Base-by-base conservation (phyloP, 35 echinoderm and acorn worm species). In the Apostichopus californicus region DNA sequence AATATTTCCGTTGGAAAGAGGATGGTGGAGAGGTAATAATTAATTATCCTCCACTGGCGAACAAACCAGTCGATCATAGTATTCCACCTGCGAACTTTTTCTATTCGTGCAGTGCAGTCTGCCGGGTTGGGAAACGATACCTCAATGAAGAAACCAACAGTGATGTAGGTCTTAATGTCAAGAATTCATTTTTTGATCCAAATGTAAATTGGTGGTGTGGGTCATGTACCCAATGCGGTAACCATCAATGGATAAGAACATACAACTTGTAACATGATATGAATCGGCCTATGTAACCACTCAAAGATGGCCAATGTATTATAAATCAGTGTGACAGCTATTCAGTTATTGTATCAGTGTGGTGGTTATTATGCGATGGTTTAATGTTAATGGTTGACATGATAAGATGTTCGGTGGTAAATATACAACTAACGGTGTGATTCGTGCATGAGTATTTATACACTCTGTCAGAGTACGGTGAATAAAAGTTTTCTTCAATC, bases 1-100 rank as follows among this genome's bases (percentile, higher is more conserved):
- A 75, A 28, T 91, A 91, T 77, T 91, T 94, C 18, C n/a, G 18
- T 13, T 94, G 79, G 79, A 94, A 73, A 58, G 22, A 22, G n/a
- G 17, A 90, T 24, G 91, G 91, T 28, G 57, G 57, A 21, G 63
- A 71, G 6, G 86, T 73, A 26, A 4, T 61, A 15, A 8, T 88
- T 25, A 71, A 88, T 28, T 88, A 71, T 73, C 86, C 86, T 5
- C 56, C 13, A 2, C 4, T 71, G 5, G 20, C 72, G 9, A 4
- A 21, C 1, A 28, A 72, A 15, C 11, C 7, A 25, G 86, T 71
- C 2, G 71, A 10, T 8, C 25, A 13, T 21, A 5, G 20, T 18
- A 8, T 65, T 53, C 86, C 86, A 26, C 68, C 86, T 5, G 61
- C 14, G 11, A 88, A 2, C 1, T 88, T 73, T 17, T 88, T 72